Percentiles rank a stretch among this genome's conserved stretches.
Evolutionary conservation across 2,113 vertebrate genomes (phyloP).

Genomic region (Boleophthalmus pectinirostris): DNA sequence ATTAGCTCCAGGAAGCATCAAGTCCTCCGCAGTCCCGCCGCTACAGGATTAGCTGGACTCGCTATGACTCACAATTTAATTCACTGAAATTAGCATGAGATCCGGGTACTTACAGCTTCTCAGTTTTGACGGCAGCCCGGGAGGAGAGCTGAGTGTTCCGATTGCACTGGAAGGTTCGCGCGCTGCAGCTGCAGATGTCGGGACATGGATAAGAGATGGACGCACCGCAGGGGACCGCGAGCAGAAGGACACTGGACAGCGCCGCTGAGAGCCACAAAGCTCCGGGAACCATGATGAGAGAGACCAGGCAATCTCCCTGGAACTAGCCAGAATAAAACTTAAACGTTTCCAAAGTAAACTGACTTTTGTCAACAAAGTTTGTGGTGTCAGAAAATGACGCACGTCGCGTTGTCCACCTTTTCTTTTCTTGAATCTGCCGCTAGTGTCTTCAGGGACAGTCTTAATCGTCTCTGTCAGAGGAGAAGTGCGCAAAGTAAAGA

Average conservation of each 20-base stretch:
- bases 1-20: slow-evolving; percentile 1
- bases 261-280: slow-evolving; percentile 50
- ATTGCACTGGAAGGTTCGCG: slow-evolving; percentile 64
- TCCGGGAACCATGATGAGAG: slow-evolving; percentile 59
- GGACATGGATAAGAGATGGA: slow-evolving; percentile 66
- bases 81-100: background rate
- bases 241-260: slow-evolving; percentile 57
- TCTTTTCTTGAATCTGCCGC: background rate
- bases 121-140: background rate
- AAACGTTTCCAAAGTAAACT: background rate
- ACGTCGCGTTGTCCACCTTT: background rate
- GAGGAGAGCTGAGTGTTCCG: slow-evolving; percentile 68
- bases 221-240: slow-evolving; percentile 39
- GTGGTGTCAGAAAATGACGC: background rate
- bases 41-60: background rate
- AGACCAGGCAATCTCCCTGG: slow-evolving; percentile 19
- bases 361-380: background rate
- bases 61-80: background rate
- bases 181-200: slow-evolving; percentile 67
- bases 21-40: background rate
- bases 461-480: slow-evolving; percentile 19
- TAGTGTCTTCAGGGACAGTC: slow-evolving; percentile 49
- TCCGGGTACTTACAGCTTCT: slow-evolving; percentile 65
- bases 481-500: slow-evolving; percentile 27
- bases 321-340: background rate